Evolutionary conservation across 2,888 invertebrate genomes (phyloP).

Genomic region (Nycteola revayana): DNA sequence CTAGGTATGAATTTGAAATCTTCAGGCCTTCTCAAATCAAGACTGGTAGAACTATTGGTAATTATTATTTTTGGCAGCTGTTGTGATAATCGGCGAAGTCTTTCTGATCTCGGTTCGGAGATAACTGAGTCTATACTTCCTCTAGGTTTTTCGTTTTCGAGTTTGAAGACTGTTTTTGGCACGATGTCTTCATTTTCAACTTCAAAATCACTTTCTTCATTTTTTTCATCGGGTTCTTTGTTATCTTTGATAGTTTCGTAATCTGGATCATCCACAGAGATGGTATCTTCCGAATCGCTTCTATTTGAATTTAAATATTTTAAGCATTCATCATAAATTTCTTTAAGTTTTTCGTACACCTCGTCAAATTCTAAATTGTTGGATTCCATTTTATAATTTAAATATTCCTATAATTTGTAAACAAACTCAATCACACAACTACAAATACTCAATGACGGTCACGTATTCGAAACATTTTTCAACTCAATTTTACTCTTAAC

Average conservation of each 20-base stretch:
- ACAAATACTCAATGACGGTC: no score
- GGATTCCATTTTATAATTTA: conserved; percentile 37
- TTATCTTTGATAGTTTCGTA: conserved; percentile 48
- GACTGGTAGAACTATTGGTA: conserved; percentile 61
- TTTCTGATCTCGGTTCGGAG: conserved; percentile 53
- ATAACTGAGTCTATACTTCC: conserved; percentile 47
- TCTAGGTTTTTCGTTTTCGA: conserved; percentile 55
- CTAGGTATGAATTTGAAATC: conserved; percentile 8
- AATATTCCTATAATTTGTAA: no score
- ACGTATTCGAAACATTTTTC: no score
- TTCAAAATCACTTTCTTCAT: not conserved
- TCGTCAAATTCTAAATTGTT: conserved; percentile 20
- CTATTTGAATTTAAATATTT: conserved; percentile 49
- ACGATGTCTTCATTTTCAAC: not conserved
- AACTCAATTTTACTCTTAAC: no score
- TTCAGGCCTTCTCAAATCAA: conserved; percentile 32
- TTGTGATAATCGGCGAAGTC: conserved; percentile 60
- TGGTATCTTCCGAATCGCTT: conserved; percentile 3
- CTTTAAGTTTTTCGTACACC: conserved; percentile 58
- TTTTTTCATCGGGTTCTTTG: not conserved
- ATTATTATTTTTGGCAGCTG: conserved; percentile 70
- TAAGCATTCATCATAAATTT: conserved; percentile 68
- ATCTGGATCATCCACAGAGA: conserved; percentile 35
- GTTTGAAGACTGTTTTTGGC: conserved; percentile 36
- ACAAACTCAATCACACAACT: no score